Evolutionary conservation across 2,888 invertebrate genomes (phyloP).

Genomic region (Ophioninae sp.): DNA sequence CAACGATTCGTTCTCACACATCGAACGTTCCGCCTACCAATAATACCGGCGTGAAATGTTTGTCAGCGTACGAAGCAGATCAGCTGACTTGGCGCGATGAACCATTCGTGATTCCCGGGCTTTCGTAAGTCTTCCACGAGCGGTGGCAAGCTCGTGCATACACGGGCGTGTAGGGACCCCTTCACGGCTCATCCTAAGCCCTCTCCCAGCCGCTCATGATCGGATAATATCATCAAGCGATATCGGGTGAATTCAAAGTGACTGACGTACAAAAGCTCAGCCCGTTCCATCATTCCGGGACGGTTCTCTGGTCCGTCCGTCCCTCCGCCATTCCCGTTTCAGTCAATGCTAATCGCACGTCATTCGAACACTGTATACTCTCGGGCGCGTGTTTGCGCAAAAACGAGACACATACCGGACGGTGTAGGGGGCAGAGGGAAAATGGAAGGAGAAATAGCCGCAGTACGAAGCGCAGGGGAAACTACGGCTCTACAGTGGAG

Average conservation of each 20-base stretch:
- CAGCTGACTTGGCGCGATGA: constrained; percentile 52
- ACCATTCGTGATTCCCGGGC: constrained; percentile 33
- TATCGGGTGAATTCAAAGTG: constrained; percentile 66
- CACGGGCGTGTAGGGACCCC: constrained; percentile 1
- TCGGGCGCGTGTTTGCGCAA: constrained; percentile 40
- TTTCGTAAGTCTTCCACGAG: constrained; percentile 58
- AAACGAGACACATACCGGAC: constrained; percentile 28
- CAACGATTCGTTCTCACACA: background rate
- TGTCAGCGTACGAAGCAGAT: constrained; percentile 35
- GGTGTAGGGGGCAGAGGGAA: background rate
- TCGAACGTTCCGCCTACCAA: constrained; percentile 14
- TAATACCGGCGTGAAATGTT: constrained; percentile 43
- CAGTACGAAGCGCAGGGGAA: constrained; percentile 1
- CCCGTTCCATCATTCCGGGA: constrained; percentile 23
- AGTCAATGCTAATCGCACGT: constrained; percentile 64
- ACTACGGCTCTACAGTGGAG: constrained; percentile 31
- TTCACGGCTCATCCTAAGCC: constrained; percentile 6
- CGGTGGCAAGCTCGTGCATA: constrained; percentile 3
- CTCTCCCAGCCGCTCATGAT: constrained; percentile 54
- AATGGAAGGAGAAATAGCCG: constrained; percentile 1
- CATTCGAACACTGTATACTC: constrained; percentile 57
- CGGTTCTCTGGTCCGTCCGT: constrained; percentile 6
- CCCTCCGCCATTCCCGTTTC: constrained; percentile 40
- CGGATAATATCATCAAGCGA: constrained; percentile 64
- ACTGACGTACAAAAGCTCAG: constrained; percentile 67